Conservation (phyloP, 2,797 vertebrate species). For the Amblyopsis hoosieri region DNA sequence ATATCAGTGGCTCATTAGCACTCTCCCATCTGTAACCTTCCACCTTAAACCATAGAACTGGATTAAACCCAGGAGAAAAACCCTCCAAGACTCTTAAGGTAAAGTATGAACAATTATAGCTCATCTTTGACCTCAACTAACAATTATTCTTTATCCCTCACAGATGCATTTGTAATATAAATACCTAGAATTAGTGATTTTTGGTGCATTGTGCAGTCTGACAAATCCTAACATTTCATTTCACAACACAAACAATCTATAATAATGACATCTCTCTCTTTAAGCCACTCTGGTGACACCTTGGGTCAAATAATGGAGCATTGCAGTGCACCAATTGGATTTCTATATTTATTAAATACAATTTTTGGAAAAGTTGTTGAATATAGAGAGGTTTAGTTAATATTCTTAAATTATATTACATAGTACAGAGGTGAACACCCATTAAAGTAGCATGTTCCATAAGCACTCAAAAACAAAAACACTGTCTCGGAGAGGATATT, state of each 20-base stretch:
- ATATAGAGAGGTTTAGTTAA: not conserved
- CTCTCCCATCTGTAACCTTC: conserved; percentile 67
- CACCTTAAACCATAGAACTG: conserved; percentile 56
- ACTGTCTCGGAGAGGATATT: not conserved
- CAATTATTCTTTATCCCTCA: too few species aligned
- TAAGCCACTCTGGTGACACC: not conserved
- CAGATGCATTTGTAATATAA: too few species aligned
- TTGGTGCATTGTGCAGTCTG: conserved; percentile 13
- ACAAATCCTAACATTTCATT: not conserved
- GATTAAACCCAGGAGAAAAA: conserved; percentile 40
- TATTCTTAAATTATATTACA: conserved; percentile 10
- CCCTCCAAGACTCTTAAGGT: conserved; percentile 27
- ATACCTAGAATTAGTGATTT: not conserved
- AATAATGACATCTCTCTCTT: conserved; percentile 7
- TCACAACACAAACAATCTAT: conserved; percentile 4
- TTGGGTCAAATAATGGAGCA: conserved; percentile 1
- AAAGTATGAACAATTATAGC: not conserved
- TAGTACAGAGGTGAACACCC: conserved; percentile 14
- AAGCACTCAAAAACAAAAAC: not conserved
- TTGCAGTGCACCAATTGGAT: conserved; percentile 15
- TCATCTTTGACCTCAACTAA: not conserved
- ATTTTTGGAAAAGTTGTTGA: conserved; percentile 7
- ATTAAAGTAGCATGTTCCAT: not conserved
- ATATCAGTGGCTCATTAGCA: conserved; percentile 43
- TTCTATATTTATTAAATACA: conserved; percentile 41